phyloP scores from a whole-genome alignment of 1,140 invertebrate species.

The Macrobrachium rosenbergii region DNA sequence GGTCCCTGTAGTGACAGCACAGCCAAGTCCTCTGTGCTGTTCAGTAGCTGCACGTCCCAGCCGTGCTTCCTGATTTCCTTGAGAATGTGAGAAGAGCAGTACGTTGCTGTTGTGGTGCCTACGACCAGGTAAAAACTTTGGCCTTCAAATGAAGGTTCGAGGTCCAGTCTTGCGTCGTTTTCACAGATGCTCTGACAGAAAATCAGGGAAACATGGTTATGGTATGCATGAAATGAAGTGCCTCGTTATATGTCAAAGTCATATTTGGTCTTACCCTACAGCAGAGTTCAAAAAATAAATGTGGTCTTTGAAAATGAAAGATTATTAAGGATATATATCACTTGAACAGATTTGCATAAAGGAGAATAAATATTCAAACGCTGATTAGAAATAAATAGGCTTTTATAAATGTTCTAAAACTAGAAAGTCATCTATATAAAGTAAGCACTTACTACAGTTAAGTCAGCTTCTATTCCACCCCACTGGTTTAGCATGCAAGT shows the following conservation, averaged over 20 bases:
- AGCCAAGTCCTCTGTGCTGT: conserved; percentile 83
- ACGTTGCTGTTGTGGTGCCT: conserved; percentile 82
- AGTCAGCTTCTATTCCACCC: conserved; percentile 86
- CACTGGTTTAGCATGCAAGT: conserved; percentile 83
- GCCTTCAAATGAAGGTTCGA: conserved; percentile 71
- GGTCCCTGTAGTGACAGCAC: conserved; percentile 87
- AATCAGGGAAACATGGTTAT: neutral
- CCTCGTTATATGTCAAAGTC: neutral
- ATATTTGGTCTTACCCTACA: no score
- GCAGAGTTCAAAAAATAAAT: no score
- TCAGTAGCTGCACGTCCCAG: conserved; percentile 80
- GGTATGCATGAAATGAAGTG: neutral
- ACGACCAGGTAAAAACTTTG: conserved; percentile 87
- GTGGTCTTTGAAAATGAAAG: no score
- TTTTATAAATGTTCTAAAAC: neutral
- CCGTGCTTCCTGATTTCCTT: conserved; percentile 79
- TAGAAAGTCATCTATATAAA: neutral
- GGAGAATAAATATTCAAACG: neutral
- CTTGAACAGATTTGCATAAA: no score
- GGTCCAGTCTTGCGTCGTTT: conserved; percentile 28
- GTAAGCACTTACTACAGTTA: conserved; percentile 75
- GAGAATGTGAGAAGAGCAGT: conserved; percentile 81
- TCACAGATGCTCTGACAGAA: conserved; percentile 44
- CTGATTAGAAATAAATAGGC: neutral
- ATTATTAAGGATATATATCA: no score